Base-by-base conservation (phyloP, 2,888 invertebrate genomes). In the Pheosia tremula region DNA sequence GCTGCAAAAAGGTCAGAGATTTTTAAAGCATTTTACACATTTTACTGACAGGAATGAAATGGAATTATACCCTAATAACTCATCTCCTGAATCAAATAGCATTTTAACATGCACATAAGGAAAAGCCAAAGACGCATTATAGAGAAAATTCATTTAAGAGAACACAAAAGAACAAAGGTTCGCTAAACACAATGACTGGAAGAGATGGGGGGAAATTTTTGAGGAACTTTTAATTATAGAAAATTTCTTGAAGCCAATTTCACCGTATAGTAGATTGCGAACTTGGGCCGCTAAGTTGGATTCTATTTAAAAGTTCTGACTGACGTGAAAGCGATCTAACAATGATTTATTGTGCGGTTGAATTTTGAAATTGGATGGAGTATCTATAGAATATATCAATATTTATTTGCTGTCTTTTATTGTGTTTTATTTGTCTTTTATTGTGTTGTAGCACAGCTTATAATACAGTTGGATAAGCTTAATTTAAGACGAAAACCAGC, bases 141-240 rank as follows among this genome's bases (percentile, higher is more conserved):
- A 49, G 62, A 66, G 53, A 11, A 62, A 62, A 66, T 71, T 69
- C 58, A 61, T 72, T 68, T 65, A 60, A 47, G 37, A 9, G 49
- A 60, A 43, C 58, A 67, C 66, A 74, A 71, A 68, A 68, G 64
- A 66, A 68, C 57, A 74, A 76, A 71, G 72, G 63, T 58, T 65
- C n/a, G 47, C 53, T 64, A 60, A 63, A 59, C 52, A 68, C 72
- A 75, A 69, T 67, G 66, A 56, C 54, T 59, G 72, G 72, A 60
- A 56, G 70, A 71, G 75, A 74, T 49, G 67, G 68, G 59, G 65
- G 67, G 70, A 71, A 58, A 62, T 72, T 74, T 79, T 75, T 75
- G 54, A 77, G 72, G 69, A 82, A 79, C 75, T 82, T 82, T 79
- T 82, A 83, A 83, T 81, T 83, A 82, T 78, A 81, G 77, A 75